A percentile compares a stretch with the other conserved stretches of the same genome.
phyloP scores from a whole-genome alignment of 2,888 invertebrate genomes.

The Dyspetes luteomarginatus region DNA sequence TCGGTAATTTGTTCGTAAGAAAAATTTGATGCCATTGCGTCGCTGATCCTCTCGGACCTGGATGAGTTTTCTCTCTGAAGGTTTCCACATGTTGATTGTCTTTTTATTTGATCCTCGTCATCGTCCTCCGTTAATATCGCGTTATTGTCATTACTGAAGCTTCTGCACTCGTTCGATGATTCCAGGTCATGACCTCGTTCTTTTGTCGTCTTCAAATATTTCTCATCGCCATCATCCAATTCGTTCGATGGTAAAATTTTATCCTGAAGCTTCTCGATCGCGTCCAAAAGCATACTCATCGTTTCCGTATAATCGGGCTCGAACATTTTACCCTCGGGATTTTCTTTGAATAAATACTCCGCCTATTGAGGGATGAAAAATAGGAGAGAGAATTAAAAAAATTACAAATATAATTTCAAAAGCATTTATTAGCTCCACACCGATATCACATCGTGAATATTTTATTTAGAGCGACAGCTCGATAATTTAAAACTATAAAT shows the following conservation, averaged over 20 bases:
- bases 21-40: conserved; percentile 48
- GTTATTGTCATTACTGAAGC: conserved; percentile 49
- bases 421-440: neutral
- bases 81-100: conserved; percentile 17
- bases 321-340: conserved; percentile 89
- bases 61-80: conserved; percentile 4
- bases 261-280: conserved; percentile 82
- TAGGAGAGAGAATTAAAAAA: neutral
- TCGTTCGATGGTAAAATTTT: conserved; percentile 70
- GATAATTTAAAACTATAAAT: no score
- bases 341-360: conserved; percentile 88
- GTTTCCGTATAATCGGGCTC: conserved; percentile 87
- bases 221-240: conserved; percentile 52
- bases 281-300: conserved; percentile 85
- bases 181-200: neutral
- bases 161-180: conserved; percentile 30
- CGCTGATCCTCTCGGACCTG: conserved; percentile 2
- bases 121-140: conserved; percentile 56
- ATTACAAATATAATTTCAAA: neutral
- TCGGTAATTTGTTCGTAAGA: conserved; percentile 52
- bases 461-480: no score
- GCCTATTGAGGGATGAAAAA: conserved; percentile 82
- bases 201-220: conserved; percentile 53
- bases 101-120: conserved; percentile 3
- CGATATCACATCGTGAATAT: no score